A percentile compares a stretch with the other conserved stretches of the same genome.
phyloP scores from a whole-genome alignment of 2,888 invertebrate species.

The Drosophila diplacantha region DNA sequence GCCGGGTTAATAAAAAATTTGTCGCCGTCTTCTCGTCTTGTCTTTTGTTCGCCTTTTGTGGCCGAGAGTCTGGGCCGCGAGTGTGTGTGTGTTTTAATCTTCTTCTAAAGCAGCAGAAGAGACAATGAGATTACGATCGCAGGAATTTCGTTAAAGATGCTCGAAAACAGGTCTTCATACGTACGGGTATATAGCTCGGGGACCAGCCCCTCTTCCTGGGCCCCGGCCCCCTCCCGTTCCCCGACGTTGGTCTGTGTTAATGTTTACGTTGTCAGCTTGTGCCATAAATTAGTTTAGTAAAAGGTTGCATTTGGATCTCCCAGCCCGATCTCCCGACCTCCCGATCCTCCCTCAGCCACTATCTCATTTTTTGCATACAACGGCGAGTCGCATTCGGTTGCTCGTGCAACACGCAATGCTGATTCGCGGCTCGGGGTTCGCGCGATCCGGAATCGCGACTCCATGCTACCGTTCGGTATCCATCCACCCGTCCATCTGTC shows the following conservation, averaged over 20 bases:
- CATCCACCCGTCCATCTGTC: slow-evolving; percentile 2
- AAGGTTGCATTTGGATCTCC: slow-evolving; percentile 63
- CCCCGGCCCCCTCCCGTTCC: not conserved
- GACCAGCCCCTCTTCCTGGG: slow-evolving; percentile 25
- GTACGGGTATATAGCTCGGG: slow-evolving; percentile 13
- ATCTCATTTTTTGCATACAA: slow-evolving; percentile 26
- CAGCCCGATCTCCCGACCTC: slow-evolving; percentile 17
- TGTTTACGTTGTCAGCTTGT: slow-evolving; percentile 75
- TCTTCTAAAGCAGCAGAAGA: slow-evolving; percentile 67
- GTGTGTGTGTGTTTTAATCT: slow-evolving; percentile 64
- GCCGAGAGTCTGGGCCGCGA: not conserved
- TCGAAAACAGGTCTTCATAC: slow-evolving; percentile 67
- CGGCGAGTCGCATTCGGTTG: slow-evolving; percentile 26
- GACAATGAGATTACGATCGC: slow-evolving; percentile 74
- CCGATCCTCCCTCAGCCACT: not conserved
- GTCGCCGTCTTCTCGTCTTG: slow-evolving; percentile 64
- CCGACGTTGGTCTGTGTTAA: slow-evolving; percentile 59
- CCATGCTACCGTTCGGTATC: slow-evolving; percentile 58
- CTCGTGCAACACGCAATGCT: slow-evolving; percentile 61
- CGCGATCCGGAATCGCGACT: slow-evolving; percentile 14
- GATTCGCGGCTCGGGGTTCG: slow-evolving; percentile 17
- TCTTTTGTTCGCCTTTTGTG: slow-evolving; percentile 31
- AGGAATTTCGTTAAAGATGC: slow-evolving; percentile 73
- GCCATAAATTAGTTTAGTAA: slow-evolving; percentile 77
- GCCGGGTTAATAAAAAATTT: slow-evolving; percentile 67